Conservation (phyloP, 2,888 invertebrate species). For the Drosophila meridionalis region DNA sequence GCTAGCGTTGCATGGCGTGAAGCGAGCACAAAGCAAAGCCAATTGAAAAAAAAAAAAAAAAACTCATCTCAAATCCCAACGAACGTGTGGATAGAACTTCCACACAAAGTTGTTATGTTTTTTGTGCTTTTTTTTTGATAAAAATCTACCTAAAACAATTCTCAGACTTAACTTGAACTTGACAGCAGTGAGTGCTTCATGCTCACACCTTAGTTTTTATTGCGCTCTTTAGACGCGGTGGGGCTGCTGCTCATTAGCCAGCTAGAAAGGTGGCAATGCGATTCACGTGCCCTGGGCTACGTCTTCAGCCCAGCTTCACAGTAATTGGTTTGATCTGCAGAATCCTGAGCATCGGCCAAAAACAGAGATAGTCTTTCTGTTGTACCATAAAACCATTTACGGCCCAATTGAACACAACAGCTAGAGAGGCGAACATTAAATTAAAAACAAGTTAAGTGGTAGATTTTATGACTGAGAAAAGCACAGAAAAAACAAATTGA, state of each 20-base stretch:
- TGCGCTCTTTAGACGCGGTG: conserved; percentile 31
- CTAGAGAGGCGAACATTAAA: conserved; percentile 10
- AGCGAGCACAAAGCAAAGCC: conserved; percentile 39
- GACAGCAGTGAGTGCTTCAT: conserved; percentile 56
- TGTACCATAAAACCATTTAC: conserved; percentile 24
- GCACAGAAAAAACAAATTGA: background rate
- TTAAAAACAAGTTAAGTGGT: background rate
- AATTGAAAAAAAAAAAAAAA: conserved; percentile 52
- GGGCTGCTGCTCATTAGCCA: conserved; percentile 55
- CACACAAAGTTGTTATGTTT: conserved; percentile 14
- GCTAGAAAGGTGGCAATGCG: conserved; percentile 43
- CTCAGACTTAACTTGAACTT: conserved; percentile 73
- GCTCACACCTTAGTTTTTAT: conserved; percentile 60
- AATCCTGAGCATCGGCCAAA: conserved; percentile 18
- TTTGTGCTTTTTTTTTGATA: conserved; percentile 25
- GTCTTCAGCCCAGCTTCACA: conserved; percentile 9
- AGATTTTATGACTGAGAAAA: background rate
- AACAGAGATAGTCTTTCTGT: conserved; percentile 17
- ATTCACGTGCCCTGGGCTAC: conserved; percentile 29
- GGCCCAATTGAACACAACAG: conserved; percentile 23
- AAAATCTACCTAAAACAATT: conserved; percentile 64
- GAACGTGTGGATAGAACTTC: conserved; percentile 24
- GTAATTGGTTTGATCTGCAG: conserved; percentile 51
- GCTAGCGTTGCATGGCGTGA: conserved; percentile 75
- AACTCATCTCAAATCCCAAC: conserved; percentile 7